Percentiles rank a stretch among this genome's conserved stretches.
These are phyloP conservation scores for Junonia oenone DNA, from an alignment of 2,888 invertebrate genomes.

Conservation along the genomic window DNA sequence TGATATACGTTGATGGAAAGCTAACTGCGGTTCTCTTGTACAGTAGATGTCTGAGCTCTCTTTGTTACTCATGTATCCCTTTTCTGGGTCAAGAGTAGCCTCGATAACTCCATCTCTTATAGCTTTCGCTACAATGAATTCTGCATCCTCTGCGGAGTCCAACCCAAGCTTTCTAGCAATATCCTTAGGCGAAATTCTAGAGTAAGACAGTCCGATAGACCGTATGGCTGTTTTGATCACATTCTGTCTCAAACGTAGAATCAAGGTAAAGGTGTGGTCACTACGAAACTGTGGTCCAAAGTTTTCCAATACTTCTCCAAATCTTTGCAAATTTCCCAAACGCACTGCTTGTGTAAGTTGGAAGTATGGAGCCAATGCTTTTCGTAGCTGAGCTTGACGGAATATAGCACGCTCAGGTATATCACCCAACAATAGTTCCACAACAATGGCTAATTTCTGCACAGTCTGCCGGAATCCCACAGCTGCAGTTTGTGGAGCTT, in stretches of 20 bases:
- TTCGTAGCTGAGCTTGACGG: constrained; percentile 92
- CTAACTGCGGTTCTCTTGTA: constrained; percentile 96
- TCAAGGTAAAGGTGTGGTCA: constrained; percentile 97
- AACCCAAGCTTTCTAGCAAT: constrained; percentile 96
- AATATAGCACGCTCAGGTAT: constrained; percentile 98
- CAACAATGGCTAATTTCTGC: constrained; percentile 96
- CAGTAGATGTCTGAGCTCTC: constrained; percentile 98
- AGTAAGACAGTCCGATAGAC: constrained; percentile 97
- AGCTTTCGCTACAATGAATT: constrained; percentile 98
- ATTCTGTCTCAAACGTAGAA: constrained; percentile 96
- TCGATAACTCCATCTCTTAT: constrained; percentile 99
- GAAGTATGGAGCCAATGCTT: constrained; percentile 96
- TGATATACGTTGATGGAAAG: constrained; percentile 97
- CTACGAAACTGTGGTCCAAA: constrained; percentile 94
- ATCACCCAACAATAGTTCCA: constrained; percentile 96
- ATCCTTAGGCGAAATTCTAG: constrained; percentile 95
- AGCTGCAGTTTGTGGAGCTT: constrained; percentile 98
- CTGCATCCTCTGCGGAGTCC: constrained; percentile 98
- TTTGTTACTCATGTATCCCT: constrained; percentile 97
- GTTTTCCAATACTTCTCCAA: constrained; percentile 94
- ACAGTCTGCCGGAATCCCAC: constrained; percentile 99
- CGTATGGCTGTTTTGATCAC: constrained; percentile 99
- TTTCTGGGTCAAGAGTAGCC: constrained; percentile 96
- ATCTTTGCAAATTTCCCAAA: constrained; percentile 95
- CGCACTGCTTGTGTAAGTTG: constrained; percentile 98